Base-by-base conservation (phyloP, 1,140 invertebrate genomes). In the Listronotus bonariensis region DNA sequence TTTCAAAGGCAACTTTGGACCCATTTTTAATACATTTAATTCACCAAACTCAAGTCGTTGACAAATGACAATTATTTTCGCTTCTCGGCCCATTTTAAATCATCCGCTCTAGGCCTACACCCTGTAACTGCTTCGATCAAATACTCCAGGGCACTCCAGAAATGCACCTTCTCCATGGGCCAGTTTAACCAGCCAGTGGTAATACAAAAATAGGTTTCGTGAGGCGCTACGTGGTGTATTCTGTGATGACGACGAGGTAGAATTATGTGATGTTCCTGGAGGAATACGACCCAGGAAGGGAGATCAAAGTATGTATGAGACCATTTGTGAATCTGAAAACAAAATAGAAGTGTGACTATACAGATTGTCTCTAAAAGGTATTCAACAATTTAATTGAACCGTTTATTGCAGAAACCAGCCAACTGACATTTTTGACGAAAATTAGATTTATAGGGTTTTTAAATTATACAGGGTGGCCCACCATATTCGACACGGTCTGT, bases 131-230 rank as follows among this genome's bases (percentile, higher is more conserved):
- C 81, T 76, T 95, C 90, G 62, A 98, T 95, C 11, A 92, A 70
- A 11, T 77, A 79, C 78, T 98, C 96, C 32, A 96, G 77, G 1
- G 80, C 81, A 12, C 87, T 85, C 96, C 96, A 98, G 79, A 98
- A 98, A 40, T 84, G 82, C 4, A 97, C 79, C 72, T 89, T 89
- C 76, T 99, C 97, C 54, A 99, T 79, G 0, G 96, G 96, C 87
- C 91, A 96, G 80, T 99, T 99, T 7, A 99, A 84, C 97, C 97
- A 99, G 18, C 97, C 97, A 0, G 97, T 99, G 18, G 97, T 99
- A 67, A 99, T 97, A 81, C 96, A 98, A 82, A 96, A 98, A 80
- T 97, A 97, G 46, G 95, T 97, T 80, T 98, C 95, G 80, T 98
- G 96, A 18, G 96, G 95, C 58, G 95, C 91, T 34, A 98, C 95